Percentiles rank a stretch among this genome's conserved stretches.
phyloP scores from a whole-genome alignment of 2,797 vertebrate species.

The Toxotes lorentzi region DNA sequence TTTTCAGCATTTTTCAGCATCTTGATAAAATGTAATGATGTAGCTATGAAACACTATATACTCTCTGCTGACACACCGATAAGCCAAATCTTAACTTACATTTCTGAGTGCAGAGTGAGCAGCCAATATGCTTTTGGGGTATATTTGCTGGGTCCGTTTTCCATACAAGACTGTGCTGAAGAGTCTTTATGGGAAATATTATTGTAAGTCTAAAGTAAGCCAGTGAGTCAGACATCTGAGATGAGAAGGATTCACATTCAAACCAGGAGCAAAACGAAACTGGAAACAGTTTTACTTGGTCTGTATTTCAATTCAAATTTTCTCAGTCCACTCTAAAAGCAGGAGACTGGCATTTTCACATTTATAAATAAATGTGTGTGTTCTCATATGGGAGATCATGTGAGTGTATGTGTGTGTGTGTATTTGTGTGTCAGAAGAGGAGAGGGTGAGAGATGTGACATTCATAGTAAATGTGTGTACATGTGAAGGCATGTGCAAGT shows the following conservation, averaged over 20 bases:
- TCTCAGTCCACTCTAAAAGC: background rate
- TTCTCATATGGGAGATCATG: background rate
- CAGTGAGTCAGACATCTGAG: too few species aligned
- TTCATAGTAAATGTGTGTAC: constrained; percentile 5
- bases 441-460: constrained; percentile 25
- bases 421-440: background rate
- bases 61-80: background rate
- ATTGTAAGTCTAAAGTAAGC: background rate
- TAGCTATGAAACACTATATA: background rate
- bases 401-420: background rate
- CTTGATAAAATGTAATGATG: background rate
- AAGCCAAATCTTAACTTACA: background rate
- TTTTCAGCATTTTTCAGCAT: background rate
- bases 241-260: background rate
- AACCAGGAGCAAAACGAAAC: background rate
- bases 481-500: background rate
- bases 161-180: background rate
- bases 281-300: background rate
- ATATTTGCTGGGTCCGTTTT: background rate
- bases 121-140: background rate
- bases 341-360: background rate
- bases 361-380: background rate
- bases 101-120: background rate
- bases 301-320: background rate
- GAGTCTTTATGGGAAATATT: too few species aligned